Percentiles rank a stretch among this genome's conserved stretches.
Conservation (phyloP, 1,140 invertebrate species). For the Chrysoperla carnea region DNA sequence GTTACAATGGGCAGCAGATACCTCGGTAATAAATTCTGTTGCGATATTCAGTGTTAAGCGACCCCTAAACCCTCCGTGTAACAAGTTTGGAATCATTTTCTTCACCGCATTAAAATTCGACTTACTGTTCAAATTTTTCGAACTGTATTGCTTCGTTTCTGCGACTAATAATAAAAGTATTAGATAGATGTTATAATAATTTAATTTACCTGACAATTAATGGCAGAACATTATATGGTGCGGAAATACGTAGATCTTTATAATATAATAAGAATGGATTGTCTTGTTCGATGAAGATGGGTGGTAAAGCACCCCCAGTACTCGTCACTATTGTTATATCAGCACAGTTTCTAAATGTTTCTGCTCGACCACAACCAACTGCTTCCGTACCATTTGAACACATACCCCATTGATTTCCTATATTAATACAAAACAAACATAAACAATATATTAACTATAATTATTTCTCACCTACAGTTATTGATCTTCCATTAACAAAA, state of each 20-base stretch:
- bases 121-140: no score
- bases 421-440: conserved; percentile 4
- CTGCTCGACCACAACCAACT: conserved; percentile 67
- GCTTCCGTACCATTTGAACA: conserved; percentile 69
- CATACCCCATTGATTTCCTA: conserved; percentile 74
- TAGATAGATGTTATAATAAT: no score
- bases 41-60: no score
- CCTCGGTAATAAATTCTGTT: no score
- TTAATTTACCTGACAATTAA: conserved; percentile 48
- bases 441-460: neutral
- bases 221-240: conserved; percentile 41
- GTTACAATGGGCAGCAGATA: no score
- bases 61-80: no score
- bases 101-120: no score
- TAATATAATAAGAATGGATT: conserved; percentile 62
- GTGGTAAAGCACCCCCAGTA: conserved; percentile 45
- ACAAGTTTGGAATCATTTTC: no score
- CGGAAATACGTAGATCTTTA: conserved; percentile 35
- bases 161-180: no score
- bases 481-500: no score
- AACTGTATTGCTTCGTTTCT: no score
- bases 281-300: conserved; percentile 38
- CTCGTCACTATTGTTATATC: conserved; percentile 64
- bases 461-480: neutral
- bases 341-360: conserved; percentile 78